phyloP scores from a whole-genome alignment of 2,113 vertebrate species.

The Nettapus auritus region DNA sequence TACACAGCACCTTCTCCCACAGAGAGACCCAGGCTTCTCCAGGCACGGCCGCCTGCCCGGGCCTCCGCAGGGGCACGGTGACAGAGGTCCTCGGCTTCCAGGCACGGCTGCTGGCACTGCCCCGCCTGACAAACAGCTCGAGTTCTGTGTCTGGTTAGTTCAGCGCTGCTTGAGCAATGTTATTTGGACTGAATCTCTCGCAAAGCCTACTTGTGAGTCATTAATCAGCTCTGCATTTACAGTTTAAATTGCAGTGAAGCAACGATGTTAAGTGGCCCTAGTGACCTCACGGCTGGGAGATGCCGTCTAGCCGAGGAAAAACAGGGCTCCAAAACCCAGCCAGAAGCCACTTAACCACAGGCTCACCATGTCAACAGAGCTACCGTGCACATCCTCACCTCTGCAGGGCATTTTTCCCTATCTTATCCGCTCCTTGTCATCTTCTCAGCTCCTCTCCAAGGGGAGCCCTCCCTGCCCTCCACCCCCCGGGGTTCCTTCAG shows the following conservation, averaged over 20 bases:
- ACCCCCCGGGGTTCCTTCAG: not conserved
- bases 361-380: not conserved
- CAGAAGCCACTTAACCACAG: not conserved
- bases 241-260: not conserved
- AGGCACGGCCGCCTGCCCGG: not conserved
- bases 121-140: not conserved
- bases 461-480: not conserved
- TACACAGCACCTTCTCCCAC: not conserved
- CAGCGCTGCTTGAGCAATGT: not conserved
- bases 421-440: not conserved
- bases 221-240: not conserved
- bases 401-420: not conserved
- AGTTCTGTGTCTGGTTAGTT: not conserved
- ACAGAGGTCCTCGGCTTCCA: not conserved
- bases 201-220: not conserved
- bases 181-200: not conserved
- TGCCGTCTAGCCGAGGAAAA: not conserved
- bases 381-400: not conserved
- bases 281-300: fast-evolving
- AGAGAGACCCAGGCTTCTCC: not conserved
- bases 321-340: not conserved
- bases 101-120: fast-evolving
- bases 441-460: not conserved
- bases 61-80: not conserved
- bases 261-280: not conserved